These are phyloP conservation scores for Hipparchia sbordonii DNA, from an alignment of 2,888 invertebrate genomes.

Conservation along the genomic window DNA sequence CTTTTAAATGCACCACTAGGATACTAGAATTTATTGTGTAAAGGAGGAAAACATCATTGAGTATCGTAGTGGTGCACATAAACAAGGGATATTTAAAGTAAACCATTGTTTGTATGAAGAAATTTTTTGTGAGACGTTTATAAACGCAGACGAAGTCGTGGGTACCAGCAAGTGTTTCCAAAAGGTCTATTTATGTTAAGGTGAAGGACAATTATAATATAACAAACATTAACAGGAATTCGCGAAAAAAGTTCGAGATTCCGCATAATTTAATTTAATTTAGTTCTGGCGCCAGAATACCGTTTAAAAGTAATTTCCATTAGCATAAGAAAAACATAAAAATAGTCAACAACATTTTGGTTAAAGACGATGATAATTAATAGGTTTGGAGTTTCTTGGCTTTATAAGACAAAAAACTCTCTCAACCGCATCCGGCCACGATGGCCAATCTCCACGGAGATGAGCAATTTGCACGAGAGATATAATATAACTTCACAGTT, in stretches of 20 bases:
- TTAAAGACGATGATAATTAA: slow-evolving; percentile 9
- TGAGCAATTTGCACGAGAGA: no score
- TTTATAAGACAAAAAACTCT: background rate
- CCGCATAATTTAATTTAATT: slow-evolving; percentile 21
- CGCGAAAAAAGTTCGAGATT: slow-evolving; percentile 20
- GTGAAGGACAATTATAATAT: slow-evolving; percentile 22
- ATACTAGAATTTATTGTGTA: no score
- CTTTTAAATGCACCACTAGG: no score
- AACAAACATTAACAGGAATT: slow-evolving; percentile 21
- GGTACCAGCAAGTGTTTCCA: background rate
- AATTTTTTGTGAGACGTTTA: no score
- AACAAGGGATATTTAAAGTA: no score
- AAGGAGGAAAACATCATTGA: no score
- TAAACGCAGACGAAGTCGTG: no score
- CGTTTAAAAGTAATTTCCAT: slow-evolving; percentile 24
- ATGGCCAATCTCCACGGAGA: no score
- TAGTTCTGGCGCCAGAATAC: slow-evolving; percentile 27
- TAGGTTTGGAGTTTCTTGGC: slow-evolving; percentile 5
- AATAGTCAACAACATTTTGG: slow-evolving; percentile 20
- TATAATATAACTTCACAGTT: no score
- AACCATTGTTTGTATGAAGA: no score
- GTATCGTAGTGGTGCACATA: no score
- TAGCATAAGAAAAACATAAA: slow-evolving; percentile 24
- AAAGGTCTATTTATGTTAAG: slow-evolving; percentile 18
- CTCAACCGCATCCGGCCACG: no score